Evolutionary conservation across 2,888 invertebrate species (phyloP).

Genomic region (Mythimna impura): DNA sequence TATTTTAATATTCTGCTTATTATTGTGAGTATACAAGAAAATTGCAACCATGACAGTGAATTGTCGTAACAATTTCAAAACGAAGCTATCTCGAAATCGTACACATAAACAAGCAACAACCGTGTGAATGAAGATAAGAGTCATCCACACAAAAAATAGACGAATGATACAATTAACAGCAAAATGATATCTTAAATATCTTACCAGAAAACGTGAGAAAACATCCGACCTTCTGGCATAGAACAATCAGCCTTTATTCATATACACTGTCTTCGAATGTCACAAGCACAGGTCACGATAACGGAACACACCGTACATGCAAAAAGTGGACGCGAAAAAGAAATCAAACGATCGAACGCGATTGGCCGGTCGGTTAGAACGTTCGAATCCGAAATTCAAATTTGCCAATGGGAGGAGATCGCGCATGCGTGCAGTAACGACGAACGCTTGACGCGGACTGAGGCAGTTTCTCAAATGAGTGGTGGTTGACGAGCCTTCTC

Average conservation of each 20-base stretch:
- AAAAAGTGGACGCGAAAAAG: conserved; percentile 82
- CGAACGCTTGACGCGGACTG: conserved; percentile 84
- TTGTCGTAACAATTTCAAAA: conserved; percentile 61
- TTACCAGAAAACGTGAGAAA: conserved; percentile 83
- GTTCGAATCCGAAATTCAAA: conserved; percentile 83
- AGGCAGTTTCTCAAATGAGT: conserved; percentile 86
- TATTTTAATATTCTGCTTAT: conserved; percentile 9
- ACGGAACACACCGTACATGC: conserved; percentile 81
- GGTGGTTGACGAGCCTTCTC: conserved; percentile 83
- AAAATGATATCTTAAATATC: conserved; percentile 74
- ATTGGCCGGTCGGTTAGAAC: conserved; percentile 82
- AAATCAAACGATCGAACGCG: conserved; percentile 85
- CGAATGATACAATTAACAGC: conserved; percentile 74
- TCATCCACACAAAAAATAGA: conserved; percentile 65
- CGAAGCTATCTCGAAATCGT: conserved; percentile 47
- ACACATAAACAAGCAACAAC: conserved; percentile 52
- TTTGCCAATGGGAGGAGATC: conserved; percentile 73
- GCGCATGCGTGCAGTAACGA: conserved; percentile 79
- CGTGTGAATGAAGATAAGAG: conserved; percentile 65
- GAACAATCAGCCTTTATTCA: conserved; percentile 69
- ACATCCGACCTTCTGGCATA: conserved; percentile 81
- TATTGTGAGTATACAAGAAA: conserved; percentile 24
- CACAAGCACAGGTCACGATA: conserved; percentile 83
- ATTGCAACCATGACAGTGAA: conserved; percentile 68
- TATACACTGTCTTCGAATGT: conserved; percentile 77